Evolutionary conservation across 2,797 vertebrate genomes (phyloP), one percentile per base, ranked within the genome.

Genomic region (Cyclopterus lumpus): DNA sequence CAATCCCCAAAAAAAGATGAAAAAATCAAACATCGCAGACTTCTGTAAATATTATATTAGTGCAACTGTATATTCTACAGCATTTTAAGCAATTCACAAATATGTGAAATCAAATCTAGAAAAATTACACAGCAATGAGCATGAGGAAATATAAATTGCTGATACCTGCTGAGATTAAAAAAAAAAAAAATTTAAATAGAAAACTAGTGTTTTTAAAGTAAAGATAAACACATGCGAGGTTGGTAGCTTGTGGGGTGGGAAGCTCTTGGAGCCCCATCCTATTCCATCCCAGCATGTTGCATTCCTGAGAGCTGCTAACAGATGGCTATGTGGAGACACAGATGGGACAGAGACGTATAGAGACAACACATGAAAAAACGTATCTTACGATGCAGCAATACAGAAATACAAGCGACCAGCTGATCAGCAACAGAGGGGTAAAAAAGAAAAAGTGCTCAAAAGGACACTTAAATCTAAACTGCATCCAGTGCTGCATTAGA

Each of bases 281-380:
- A 64, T 85, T 87, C 67, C 67, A 81, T 79, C 90, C 49, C 92
- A 90, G 91, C 89, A 77, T 88, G 91, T 59, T 77, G 76, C 89
- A 88, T 91, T 92, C 91, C 83, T 89, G 82, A 81, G 79, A 87
- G 77, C 67, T 77, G 81, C 73, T 80, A 89, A 81, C 92, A 93
- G 91, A 93, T 94, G 93, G 93, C 87, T 86, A 59, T 72, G 81
- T 72, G 66, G 73, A 81, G 86, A 84, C 83, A 82, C 91, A 93
- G 90, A 92, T 89, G 90, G 92, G 82, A 81, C 65, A 48, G 69
- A 87, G 42, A 84, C 76, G 58, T 85, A 91, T 81, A 82, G 74
- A 86, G 61, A 75, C 34, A 70, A 82, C 87, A 78, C 69, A 77
- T 58, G 53, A 84, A 28, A 22, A 28, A 16, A 66, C 4, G 42